Base-by-base conservation (phyloP, 2,797 vertebrate species). In the Pseudopleuronectes americanus region DNA sequence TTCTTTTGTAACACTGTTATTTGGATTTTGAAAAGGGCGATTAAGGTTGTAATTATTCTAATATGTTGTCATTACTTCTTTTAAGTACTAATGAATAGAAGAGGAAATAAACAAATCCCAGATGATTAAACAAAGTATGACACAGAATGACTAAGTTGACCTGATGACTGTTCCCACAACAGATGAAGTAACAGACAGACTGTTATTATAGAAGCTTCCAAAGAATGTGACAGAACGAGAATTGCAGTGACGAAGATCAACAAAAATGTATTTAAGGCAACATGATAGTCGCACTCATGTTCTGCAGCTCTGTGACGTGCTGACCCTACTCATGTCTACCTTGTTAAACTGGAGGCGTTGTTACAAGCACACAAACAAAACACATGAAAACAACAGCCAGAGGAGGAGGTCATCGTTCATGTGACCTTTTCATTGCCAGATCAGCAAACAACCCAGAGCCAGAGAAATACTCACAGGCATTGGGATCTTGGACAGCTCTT, bases 401-500 rank as follows among this genome's bases (percentile, higher is more conserved):
- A 3, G 21, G 4, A 33, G 33, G 33, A 57, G 12, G n/a, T 48
- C 1, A 16, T 1, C 2, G 41, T 48, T 2, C 47, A 8, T 16
- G 16, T 14, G 12, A 38, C 36, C 43, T 45, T 8, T n/a, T 8
- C 19, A n/a, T n/a, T 4, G 13, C 36, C 21, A 43, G 7, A 8
- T 6, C 16, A 6, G 10, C 2, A 1, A 16, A 66, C 0, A 43
- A 6, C 26, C 2, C 26, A 26, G 26, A 6, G 23, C 17, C 38
- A 5, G 19, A 17, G 14, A 2, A 49, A 51, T 10, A 89, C 92
- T 92, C 84, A 99, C 97, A 48, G 97, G 96, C 97, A 98, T 97
- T 0, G 97, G 97, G 71, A 99, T 99, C 90, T 98, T 99, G 22
- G 96, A 98, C 12, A 99, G 93, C 81, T 99, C 97, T 83, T 98